Conservation (phyloP, 2,113 vertebrate species). For the Pristiophorus japonicus region DNA sequence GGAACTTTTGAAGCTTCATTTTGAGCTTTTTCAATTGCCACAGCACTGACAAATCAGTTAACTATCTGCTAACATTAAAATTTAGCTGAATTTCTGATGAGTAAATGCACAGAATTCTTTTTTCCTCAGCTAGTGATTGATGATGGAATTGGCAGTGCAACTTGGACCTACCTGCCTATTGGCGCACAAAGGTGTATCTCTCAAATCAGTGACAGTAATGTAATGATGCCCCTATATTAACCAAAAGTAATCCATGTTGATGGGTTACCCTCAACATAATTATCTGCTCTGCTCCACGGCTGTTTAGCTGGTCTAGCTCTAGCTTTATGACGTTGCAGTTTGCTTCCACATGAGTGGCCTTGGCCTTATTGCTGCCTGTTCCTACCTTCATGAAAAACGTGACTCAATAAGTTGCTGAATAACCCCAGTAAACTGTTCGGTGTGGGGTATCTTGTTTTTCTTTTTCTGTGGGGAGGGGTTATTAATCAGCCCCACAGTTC, state of each 20-base stretch:
- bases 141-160: not conserved
- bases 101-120: not conserved
- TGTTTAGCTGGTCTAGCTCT: not conserved
- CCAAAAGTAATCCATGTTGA: not conserved
- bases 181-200: not conserved
- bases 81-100: not conserved
- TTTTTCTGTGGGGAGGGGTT: not conserved
- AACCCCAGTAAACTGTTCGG: not conserved
- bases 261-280: not conserved
- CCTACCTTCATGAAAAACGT: not conserved
- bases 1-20: not conserved
- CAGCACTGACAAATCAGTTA: not conserved
- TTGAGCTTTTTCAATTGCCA: not conserved
- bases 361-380: not conserved
- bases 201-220: not conserved
- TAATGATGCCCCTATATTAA: not conserved
- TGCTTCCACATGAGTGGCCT: not conserved
- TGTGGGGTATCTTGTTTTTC: not conserved
- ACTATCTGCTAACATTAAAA: not conserved
- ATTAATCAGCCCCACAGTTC: not conserved
- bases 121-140: too few species aligned
- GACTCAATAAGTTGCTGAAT: not conserved
- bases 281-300: not conserved
- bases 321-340: not conserved
- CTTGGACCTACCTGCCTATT: not conserved